Percentiles rank a stretch among this genome's conserved stretches.
These are phyloP conservation scores for Eurystomus gularis DNA, from an alignment of 2,113 vertebrate species.

Conservation along the genomic window DNA sequence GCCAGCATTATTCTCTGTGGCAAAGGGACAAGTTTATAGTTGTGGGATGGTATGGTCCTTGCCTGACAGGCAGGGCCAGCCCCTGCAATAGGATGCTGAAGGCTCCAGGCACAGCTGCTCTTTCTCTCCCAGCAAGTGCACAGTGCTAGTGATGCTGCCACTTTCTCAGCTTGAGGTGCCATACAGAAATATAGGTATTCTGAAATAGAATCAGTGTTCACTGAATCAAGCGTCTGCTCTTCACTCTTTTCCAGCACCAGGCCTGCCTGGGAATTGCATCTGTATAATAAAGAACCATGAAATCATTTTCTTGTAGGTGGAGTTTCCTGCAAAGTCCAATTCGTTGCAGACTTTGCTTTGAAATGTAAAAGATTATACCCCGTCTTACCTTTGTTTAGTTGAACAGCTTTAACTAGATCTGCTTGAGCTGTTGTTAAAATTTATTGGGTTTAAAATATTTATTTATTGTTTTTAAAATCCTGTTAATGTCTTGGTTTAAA, in stretches of 20 bases:
- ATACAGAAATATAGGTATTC: neutral
- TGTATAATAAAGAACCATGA: neutral
- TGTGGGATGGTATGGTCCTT: neutral
- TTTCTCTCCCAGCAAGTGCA: neutral
- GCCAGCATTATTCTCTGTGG: neutral
- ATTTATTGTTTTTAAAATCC: conserved; percentile 27
- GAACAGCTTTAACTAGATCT: neutral
- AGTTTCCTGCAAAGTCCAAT: neutral
- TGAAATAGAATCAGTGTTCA: neutral
- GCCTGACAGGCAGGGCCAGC: neutral
- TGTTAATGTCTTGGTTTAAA: neutral
- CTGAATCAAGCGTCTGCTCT: neutral
- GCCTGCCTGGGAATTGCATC: neutral
- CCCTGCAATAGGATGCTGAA: neutral
- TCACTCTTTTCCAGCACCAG: neutral
- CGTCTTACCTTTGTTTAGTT: neutral
- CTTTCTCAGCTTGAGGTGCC: neutral
- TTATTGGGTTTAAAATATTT: neutral
- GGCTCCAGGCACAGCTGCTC: neutral
- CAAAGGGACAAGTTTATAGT: neutral
- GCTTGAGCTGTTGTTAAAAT: conserved; percentile 1
- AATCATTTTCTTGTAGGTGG: neutral
- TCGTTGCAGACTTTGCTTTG: neutral
- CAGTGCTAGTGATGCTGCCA: rapidly evolving
- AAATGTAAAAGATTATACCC: neutral